Evolutionary conservation across 2,888 invertebrate species (phyloP).

Genomic region (Tetragnatha montana): DNA sequence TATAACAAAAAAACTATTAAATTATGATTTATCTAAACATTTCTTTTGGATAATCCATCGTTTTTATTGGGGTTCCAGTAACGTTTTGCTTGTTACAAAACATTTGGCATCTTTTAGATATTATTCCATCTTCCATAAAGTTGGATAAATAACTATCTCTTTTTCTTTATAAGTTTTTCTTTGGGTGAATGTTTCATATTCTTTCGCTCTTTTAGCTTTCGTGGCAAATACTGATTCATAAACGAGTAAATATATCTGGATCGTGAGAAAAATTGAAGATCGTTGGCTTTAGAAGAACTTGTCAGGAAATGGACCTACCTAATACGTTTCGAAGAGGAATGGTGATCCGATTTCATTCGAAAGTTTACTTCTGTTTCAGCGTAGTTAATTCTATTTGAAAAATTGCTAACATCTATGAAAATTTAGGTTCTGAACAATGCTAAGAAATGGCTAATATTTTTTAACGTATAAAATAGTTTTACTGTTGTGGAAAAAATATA

Average conservation of each 20-base stretch:
- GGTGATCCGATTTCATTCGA: neutral
- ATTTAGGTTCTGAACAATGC: too few species aligned
- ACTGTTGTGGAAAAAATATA: too few species aligned
- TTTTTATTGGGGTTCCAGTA: too few species aligned
- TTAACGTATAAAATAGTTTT: too few species aligned
- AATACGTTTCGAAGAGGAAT: neutral
- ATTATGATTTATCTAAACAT: too few species aligned
- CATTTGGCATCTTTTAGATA: too few species aligned
- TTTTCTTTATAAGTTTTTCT: neutral
- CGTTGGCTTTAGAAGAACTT: neutral
- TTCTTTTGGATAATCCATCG: too few species aligned
- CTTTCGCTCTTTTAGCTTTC: neutral
- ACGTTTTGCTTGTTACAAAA: too few species aligned
- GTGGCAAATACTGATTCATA: neutral
- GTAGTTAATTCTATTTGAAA: too few species aligned
- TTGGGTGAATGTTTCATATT: neutral
- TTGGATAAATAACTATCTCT: neutral
- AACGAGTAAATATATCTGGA: neutral
- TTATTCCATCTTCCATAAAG: neutral
- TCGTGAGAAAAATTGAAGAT: neutral
- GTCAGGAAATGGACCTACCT: neutral
- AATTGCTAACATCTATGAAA: too few species aligned
- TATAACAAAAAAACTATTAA: too few species aligned
- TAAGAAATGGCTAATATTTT: too few species aligned
- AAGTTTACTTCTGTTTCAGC: neutral